These are phyloP conservation scores for Denticeps clupeoides DNA, from an alignment of 2,797 vertebrate genomes.

Conservation along the genomic window DNA sequence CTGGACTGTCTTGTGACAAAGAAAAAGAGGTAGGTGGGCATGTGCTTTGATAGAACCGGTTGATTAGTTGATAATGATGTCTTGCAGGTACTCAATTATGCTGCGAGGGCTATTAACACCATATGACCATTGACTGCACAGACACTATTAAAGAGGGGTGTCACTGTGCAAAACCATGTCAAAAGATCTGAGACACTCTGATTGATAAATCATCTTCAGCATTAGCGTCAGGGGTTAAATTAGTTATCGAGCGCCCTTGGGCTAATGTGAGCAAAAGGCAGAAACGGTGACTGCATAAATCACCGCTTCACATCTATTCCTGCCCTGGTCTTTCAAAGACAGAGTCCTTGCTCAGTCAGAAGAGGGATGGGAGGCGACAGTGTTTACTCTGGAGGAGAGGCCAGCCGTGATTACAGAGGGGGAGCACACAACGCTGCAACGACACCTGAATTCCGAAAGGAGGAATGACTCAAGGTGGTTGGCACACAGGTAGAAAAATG, in stretches of 20 bases:
- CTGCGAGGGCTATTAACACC: too few species aligned
- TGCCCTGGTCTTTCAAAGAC: constrained; percentile 14
- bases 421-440: too few species aligned
- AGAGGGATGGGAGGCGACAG: constrained; percentile 1
- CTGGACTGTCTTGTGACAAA: too few species aligned
- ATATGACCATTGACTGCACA: constrained; percentile 1
- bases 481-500: constrained; percentile 1
- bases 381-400: background rate
- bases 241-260: constrained; percentile 57
- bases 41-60: too few species aligned
- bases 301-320: constrained; percentile 18
- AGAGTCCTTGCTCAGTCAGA: background rate
- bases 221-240: constrained; percentile 52
- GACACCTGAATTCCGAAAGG: background rate
- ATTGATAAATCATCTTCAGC: constrained; percentile 48
- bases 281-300: constrained; percentile 41
- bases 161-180: constrained; percentile 4
- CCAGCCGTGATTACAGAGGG: too few species aligned
- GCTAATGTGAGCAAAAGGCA: constrained; percentile 32
- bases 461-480: background rate
- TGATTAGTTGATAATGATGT: too few species aligned
- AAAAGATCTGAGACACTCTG: constrained; percentile 12
- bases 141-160: background rate
- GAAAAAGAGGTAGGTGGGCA: too few species aligned
- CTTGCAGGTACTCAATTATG: too few species aligned